Base-by-base conservation (phyloP, 1,140 invertebrate species). In the Aphis craccivora region DNA sequence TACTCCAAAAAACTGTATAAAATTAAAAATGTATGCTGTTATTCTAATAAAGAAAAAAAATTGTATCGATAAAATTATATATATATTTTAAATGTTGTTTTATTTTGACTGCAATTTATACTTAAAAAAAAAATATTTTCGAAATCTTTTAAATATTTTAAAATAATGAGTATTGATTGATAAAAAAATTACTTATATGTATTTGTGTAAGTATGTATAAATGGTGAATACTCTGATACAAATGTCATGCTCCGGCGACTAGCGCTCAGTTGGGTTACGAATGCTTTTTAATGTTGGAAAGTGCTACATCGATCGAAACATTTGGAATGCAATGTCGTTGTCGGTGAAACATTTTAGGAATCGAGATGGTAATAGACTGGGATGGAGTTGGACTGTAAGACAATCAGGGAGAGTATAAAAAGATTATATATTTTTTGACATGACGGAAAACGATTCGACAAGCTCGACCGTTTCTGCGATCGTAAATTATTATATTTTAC, bases 231-330 rank as follows among this genome's bases (percentile, higher is more conserved):
- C 81, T 86, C 55, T 40, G 51, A 55, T 86, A 81, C 53, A 93
- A 93, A 84, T 86, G n/a, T 93, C 81, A 93, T 90, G 89, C 89
- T 40, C 40, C 37, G 53, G 37, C 37, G 81, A 93, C 81, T 25
- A 86, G 45, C 48, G 90, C 76, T 92, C 22, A 37, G 48, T 43
- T 86, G 11, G 91, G 51, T 83, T 55, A 86, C 48, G 86, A 93
- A 93, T 93, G 81, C 55, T 11, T 92, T n/a, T 53, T 9, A 51
- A 53, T 93, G 20, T 37, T 43, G 67, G 35, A 45, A 86, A 53
- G 35, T 90, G 37, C 23, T 11, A 22, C 53, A 67, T 90, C 43
- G 53, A 67, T 90, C 55, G 53, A 89, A 55, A 35, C n/a, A 37
- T 89, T 45, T 35, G 55, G 37, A 22, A 90, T 22, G 51, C 60